Percentiles rank a stretch among this genome's conserved stretches.
Conservation (phyloP, 1,140 invertebrate species). For the silkworm (Bombyx mori) region DNA sequence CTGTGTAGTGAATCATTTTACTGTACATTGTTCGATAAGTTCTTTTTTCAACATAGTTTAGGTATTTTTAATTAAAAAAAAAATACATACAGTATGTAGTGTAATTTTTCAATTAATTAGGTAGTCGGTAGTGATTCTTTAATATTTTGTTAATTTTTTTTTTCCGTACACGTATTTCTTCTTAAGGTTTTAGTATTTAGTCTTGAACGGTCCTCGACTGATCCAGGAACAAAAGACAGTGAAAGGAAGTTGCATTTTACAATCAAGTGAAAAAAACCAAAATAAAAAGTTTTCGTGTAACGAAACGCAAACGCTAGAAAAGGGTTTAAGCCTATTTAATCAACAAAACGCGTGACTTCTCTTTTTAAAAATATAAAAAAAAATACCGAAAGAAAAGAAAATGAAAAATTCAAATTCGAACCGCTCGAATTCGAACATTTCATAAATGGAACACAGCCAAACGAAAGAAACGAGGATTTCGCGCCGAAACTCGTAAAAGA, state of each 20-base stretch:
- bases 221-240: slow-evolving; percentile 66
- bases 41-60: slow-evolving; percentile 66
- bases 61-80: slow-evolving; percentile 62
- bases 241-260: slow-evolving; percentile 62
- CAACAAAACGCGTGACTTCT: no score
- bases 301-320: background rate
- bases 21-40: slow-evolving; percentile 64
- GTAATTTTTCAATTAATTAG: slow-evolving; percentile 62
- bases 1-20: slow-evolving; percentile 61
- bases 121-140: slow-evolving; percentile 66
- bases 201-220: slow-evolving; percentile 56
- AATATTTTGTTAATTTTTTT: slow-evolving; percentile 67
- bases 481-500: slow-evolving; percentile 40
- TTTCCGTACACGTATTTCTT: slow-evolving; percentile 58
- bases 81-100: slow-evolving; percentile 24
- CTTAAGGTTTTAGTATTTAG: slow-evolving; percentile 59
- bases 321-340: no score
- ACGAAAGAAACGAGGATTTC: slow-evolving; percentile 8
- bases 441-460: background rate
- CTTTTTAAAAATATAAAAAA: no score
- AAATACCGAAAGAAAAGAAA: no score
- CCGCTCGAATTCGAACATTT: slow-evolving; percentile 3
- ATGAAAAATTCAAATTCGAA: no score
- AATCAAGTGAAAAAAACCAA: slow-evolving; percentile 11
- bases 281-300: slow-evolving; percentile 4